Evolutionary conservation across 2,797 vertebrate species (phyloP), one percentile per base, ranked within the genome.

Genomic region (Emys orbicularis): DNA sequence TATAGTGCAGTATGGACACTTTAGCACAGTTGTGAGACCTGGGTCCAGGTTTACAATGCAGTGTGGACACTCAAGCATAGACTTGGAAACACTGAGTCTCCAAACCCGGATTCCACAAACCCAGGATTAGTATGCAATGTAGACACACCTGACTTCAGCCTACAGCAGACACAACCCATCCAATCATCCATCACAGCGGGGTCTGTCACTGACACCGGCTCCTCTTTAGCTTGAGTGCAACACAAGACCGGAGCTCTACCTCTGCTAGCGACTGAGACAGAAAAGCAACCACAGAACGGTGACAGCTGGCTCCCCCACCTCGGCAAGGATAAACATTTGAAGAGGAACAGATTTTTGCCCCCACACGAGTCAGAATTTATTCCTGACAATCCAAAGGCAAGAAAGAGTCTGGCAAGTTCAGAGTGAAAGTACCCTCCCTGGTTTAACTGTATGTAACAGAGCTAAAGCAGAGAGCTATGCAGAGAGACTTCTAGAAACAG

Each of bases 351-450:
- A 31, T 5, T 1, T 6, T 18, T 37, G 29, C 12, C 23, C 6
- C n/a, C 10, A 8, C 0, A 65, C 18, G 65, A 53, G n/a, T 7
- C 4, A 21, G 0, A 0, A 31, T 37, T 59, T 79, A 41, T 27
- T 6, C 16, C 13, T 65, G 88, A 27, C 3, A 83, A 59, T 0
- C 31, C 53, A 49, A 12, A 72, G 27, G 23, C 25, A 77, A 77
- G 49, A 53, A 85, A n/a, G 16, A 52, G 8, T 2, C 6, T 65
- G 13, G 44, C 1, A 76, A 80, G 1, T 7, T 81, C 81, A 56
- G 34, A 47, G 21, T 1, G 11, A 53, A 53, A n/a, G 3, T 5
- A 12, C 12, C 79, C 12, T 3, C 18, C 7, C 23, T 12, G 31
- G 6, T 49, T 54, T 5, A 83, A 11, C 72, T 5, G 18, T 59